Conservation (phyloP, 2,113 vertebrate species). For the Gopherus flavomarginatus region DNA sequence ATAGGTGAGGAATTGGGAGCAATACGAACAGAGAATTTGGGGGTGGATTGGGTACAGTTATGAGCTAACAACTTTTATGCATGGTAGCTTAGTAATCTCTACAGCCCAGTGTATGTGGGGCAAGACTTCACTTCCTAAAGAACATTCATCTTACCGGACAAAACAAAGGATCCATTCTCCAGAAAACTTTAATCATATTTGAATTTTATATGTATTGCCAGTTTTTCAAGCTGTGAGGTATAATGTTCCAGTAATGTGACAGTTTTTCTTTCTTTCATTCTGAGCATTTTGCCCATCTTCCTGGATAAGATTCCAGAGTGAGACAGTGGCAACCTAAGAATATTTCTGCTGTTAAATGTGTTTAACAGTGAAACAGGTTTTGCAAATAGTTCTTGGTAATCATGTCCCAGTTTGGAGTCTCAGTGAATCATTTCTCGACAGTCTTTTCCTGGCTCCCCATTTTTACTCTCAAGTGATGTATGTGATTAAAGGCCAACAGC, state of each 20-base stretch:
- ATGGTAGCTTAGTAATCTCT: background rate
- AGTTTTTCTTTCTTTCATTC: background rate
- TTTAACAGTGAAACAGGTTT: constrained; percentile 31
- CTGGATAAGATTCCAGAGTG: constrained; percentile 43
- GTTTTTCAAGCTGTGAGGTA: background rate
- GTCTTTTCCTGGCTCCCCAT: background rate
- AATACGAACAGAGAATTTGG: background rate
- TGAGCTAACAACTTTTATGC: background rate
- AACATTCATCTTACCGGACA: constrained; percentile 47
- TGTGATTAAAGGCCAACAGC: constrained; percentile 32
- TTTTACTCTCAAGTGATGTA: constrained; percentile 31
- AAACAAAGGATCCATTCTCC: constrained; percentile 37
- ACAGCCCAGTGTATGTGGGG: constrained; percentile 33
- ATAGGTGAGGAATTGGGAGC: background rate
- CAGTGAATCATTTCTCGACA: background rate
- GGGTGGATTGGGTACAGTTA: background rate
- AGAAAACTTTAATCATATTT: constrained; percentile 53
- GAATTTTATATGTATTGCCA: background rate
- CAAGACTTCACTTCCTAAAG: constrained; percentile 21
- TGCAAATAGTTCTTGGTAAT: background rate
- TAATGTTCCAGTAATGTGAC: background rate
- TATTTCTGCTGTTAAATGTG: constrained; percentile 24
- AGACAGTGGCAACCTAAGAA: constrained; percentile 1
- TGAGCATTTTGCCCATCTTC: background rate
- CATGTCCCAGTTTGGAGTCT: background rate